Conservation (phyloP, 2,797 vertebrate genomes). For the Hippocampus kuda region DNA sequence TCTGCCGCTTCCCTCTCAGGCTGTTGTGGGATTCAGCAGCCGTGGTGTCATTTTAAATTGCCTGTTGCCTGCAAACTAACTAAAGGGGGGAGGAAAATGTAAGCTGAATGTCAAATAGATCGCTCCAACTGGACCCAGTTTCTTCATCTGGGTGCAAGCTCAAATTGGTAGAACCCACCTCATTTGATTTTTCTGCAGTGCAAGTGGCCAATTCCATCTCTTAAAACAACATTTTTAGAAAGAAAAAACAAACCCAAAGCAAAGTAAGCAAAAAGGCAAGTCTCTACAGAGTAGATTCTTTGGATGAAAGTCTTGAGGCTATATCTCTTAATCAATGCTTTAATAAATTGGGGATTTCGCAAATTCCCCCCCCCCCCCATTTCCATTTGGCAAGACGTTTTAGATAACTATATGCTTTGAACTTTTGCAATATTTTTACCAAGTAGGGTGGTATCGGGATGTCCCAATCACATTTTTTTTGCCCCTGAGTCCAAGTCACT, state of each 20-base stretch:
- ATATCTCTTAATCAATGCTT: neutral
- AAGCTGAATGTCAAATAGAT: slow-evolving; percentile 44
- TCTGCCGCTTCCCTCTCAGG: slow-evolving; percentile 27
- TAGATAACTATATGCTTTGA: neutral
- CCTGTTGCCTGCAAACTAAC: slow-evolving; percentile 43
- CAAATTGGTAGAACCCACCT: neutral
- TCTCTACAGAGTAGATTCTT: neutral
- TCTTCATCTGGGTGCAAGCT: neutral
- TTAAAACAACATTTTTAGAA: neutral
- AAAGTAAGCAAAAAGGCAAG: neutral
- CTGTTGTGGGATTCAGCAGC: slow-evolving; percentile 36
- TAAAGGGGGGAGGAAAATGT: slow-evolving; percentile 25
- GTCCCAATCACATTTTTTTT: no score
- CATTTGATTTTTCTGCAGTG: neutral
- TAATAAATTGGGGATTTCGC: neutral
- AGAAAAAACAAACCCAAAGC: neutral
- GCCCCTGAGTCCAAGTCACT: no score
- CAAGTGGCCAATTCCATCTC: no score
- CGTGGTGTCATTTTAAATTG: slow-evolving; percentile 46
- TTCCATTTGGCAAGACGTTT: neutral
- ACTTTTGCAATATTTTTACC: neutral
- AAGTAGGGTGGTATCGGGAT: neutral
- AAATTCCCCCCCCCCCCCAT: neutral
- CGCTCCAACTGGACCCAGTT: slow-evolving; percentile 13
- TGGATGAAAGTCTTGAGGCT: no score